phyloP scores from a whole-genome alignment of 2,888 invertebrate species.

The Beris morrisii region DNA sequence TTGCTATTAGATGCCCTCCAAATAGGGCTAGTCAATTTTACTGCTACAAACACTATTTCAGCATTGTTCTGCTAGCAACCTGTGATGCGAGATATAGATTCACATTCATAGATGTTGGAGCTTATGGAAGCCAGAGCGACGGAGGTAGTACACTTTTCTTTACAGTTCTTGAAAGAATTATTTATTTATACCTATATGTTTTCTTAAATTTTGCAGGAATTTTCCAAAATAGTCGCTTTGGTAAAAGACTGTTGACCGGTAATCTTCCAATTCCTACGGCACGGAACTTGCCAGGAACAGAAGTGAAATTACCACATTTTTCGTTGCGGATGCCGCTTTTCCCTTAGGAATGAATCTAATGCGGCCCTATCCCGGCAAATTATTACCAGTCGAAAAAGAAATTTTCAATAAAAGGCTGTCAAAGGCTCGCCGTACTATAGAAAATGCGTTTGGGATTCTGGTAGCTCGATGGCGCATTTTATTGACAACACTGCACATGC shows the following conservation, averaged over 20 bases:
- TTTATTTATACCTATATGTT: too few species aligned
- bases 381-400: slow-evolving; percentile 12
- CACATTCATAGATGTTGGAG: slow-evolving; percentile 6
- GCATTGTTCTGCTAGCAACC: neutral
- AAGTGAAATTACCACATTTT: slow-evolving; percentile 25
- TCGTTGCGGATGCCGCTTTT: slow-evolving; percentile 34
- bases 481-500: too few species aligned
- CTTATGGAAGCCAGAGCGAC: slow-evolving; percentile 44
- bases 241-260: neutral
- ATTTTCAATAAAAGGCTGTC: too few species aligned
- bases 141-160: slow-evolving; percentile 38
- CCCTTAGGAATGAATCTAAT: slow-evolving; percentile 28
- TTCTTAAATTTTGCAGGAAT: neutral
- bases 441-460: too few species aligned
- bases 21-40: neutral
- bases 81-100: slow-evolving; percentile 4
- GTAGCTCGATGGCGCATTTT: too few species aligned
- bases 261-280: slow-evolving; percentile 7
- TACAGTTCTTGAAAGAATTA: neutral
- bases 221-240: slow-evolving; percentile 6
- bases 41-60: neutral
- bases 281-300: neutral
- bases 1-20: neutral
- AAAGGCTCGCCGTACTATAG: too few species aligned
- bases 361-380: slow-evolving; percentile 30